Conservation (phyloP, 2,797 vertebrate genomes). For the Danionella dracula region DNA sequence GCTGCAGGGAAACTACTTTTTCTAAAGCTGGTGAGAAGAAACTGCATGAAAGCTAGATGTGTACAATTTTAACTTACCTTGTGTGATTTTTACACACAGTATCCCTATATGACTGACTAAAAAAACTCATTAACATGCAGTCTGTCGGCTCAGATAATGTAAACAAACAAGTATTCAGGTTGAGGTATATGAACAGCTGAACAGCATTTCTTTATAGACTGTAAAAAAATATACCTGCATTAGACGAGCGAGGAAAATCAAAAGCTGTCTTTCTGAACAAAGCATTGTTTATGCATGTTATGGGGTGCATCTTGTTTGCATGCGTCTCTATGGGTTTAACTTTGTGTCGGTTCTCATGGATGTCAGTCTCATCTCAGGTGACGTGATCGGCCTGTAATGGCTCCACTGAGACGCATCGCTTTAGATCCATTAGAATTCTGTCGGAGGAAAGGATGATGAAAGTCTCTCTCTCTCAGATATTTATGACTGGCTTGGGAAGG, state of each 20-base stretch:
- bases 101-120: neutral
- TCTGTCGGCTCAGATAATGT: neutral
- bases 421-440: conserved; percentile 25
- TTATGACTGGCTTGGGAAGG: conserved; percentile 32
- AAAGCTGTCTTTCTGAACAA: neutral
- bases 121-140: neutral
- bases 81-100: too few species aligned
- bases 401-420: conserved; percentile 5
- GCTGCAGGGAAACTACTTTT: too few species aligned
- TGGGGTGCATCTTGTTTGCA: neutral
- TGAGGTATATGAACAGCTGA: neutral
- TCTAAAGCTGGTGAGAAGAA: too few species aligned
- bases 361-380: conserved; percentile 24
- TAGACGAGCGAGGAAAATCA: neutral
- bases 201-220: neutral
- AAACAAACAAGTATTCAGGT: neutral
- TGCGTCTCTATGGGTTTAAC: neutral
- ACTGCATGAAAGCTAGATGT: too few species aligned
- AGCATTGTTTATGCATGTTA: neutral
- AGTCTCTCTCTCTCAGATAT: conserved; percentile 15
- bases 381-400: conserved; percentile 16
- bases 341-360: neutral
- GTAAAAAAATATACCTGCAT: neutral
- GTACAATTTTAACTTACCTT: too few species aligned
- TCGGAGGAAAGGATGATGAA: conserved; percentile 12